Percentiles rank a stretch among this genome's conserved stretches.
Conservation (phyloP, 2,888 invertebrate species). For the Julus scandinavius region DNA sequence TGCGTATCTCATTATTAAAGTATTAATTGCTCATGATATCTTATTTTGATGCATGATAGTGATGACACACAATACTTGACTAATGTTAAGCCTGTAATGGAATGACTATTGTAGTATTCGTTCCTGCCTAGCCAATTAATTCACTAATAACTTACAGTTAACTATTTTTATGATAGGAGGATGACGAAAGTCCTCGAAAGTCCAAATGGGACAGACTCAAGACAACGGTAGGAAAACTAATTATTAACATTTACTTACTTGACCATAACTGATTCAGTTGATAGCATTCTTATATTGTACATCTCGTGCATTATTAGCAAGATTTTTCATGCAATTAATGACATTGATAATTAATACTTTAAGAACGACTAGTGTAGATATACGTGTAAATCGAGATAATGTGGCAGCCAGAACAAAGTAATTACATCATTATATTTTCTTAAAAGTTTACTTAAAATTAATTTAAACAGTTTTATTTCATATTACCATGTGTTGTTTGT, state of each 20-base stretch:
- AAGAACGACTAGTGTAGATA: too few relatives aligned
- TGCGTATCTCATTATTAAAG: neutral
- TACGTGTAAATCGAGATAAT: too few relatives aligned
- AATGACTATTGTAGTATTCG: neutral
- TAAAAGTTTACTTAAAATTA: too few relatives aligned
- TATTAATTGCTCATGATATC: neutral
- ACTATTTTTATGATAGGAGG: neutral
- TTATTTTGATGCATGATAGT: neutral
- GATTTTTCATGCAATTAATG: too few relatives aligned
- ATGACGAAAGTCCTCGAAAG: neutral
- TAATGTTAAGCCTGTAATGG: neutral
- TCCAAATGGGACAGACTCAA: conserved; percentile 1
- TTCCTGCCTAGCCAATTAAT: neutral
- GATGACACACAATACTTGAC: neutral
- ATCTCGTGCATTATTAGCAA: too few relatives aligned
- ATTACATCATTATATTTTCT: too few relatives aligned
- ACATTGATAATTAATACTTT: too few relatives aligned
- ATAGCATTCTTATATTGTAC: too few relatives aligned
- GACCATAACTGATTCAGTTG: too few relatives aligned
- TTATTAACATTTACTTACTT: neutral
- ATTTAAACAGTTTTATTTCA: too few relatives aligned
- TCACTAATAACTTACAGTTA: neutral
- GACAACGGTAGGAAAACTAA: neutral
- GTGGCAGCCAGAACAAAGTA: too few relatives aligned
- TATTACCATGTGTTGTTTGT: too few relatives aligned